Percentiles rank a stretch among this genome's conserved stretches.
Evolutionary conservation across 2,888 invertebrate genomes (phyloP).

Genomic region (Conops quadrifasciatus): DNA sequence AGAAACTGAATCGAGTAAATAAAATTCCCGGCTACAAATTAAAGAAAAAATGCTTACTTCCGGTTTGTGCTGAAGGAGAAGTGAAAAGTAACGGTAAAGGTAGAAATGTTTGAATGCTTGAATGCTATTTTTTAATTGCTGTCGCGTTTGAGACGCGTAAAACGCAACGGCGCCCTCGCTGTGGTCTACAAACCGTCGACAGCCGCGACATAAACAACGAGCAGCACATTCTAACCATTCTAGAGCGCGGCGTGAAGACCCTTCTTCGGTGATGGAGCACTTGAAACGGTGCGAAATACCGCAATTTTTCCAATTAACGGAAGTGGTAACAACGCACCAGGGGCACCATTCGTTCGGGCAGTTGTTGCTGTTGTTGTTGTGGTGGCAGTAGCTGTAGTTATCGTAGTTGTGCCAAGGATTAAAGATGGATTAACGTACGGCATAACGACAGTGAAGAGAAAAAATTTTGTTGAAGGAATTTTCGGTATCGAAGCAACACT

Average conservation of each 20-base stretch:
- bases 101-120: slow-evolving; percentile 23
- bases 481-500: not conserved
- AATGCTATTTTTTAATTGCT: slow-evolving; percentile 32
- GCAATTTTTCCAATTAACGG: slow-evolving; percentile 32
- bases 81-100: not conserved
- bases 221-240: not conserved
- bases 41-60: not conserved
- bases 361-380: slow-evolving; percentile 4
- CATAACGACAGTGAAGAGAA: not conserved
- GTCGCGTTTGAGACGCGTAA: slow-evolving; percentile 26
- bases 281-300: not conserved
- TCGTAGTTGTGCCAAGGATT: slow-evolving; percentile 16
- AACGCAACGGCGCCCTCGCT: slow-evolving; percentile 7
- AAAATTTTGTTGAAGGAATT: not conserved
- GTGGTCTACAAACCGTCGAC: not conserved
- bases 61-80: not conserved
- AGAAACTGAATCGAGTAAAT: not conserved
- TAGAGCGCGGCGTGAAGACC: not conserved
- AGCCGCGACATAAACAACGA: not conserved
- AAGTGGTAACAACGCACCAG: slow-evolving; percentile 20
- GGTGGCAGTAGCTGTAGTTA: not conserved
- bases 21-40: slow-evolving; percentile 1
- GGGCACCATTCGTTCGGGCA: not conserved
- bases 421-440: slow-evolving; percentile 8
- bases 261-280: not conserved